Conservation (phyloP, 2,888 invertebrate genomes). For the Conomelus anceps region DNA sequence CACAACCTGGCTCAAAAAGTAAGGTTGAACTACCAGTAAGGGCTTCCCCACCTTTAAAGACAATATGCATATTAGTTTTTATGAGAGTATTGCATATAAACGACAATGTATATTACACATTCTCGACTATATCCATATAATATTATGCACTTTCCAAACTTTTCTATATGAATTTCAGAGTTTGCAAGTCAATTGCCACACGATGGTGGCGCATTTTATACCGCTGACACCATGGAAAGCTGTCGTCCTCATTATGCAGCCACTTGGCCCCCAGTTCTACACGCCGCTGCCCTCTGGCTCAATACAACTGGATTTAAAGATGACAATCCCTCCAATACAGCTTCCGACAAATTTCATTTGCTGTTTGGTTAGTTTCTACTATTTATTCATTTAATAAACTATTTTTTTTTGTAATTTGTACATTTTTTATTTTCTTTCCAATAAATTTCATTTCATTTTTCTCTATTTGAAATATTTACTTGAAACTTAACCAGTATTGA, state of each 20-base stretch:
- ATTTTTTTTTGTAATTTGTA: constrained; percentile 3
- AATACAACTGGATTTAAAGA: constrained; percentile 52
- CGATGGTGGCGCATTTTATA: constrained; percentile 96
- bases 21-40: no score
- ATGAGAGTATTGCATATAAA: no score
- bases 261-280: constrained; percentile 92
- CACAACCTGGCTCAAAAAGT: no score
- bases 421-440: neutral
- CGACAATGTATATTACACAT: no score
- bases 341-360: constrained; percentile 64
- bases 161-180: constrained; percentile 49
- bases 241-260: constrained; percentile 85
- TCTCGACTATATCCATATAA: neutral
- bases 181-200: constrained; percentile 90
- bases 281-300: constrained; percentile 86
- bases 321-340: constrained; percentile 46
- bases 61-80: no score
- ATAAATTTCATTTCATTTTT: no score
- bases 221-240: constrained; percentile 89
- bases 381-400: neutral
- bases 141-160: neutral
- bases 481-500: no score
- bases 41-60: no score
- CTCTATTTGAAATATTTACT: no score
- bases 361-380: constrained; percentile 76